phyloP scores from a whole-genome alignment of 2,797 vertebrate species.

The Poeciliopsis presidionis region DNA sequence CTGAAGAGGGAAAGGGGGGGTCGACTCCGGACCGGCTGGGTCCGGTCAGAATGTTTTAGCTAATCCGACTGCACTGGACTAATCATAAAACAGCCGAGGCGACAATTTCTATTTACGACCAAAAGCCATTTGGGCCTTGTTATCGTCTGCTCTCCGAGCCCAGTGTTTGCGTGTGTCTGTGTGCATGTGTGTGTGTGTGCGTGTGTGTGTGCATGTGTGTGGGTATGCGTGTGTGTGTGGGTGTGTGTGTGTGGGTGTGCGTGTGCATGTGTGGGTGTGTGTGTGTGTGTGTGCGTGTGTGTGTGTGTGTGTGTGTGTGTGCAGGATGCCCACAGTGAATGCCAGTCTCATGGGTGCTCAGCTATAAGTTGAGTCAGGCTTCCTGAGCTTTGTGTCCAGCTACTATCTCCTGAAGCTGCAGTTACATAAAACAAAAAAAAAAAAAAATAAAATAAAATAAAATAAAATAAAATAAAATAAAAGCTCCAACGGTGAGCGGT shows the following conservation, averaged over 20 bases:
- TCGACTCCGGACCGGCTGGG: background rate
- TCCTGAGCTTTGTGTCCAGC: slow-evolving; percentile 57
- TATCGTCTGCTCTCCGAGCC: slow-evolving; percentile 11
- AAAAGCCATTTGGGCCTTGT: slow-evolving; percentile 33
- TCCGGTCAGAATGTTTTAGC: background rate
- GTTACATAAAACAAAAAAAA: slow-evolving; percentile 58
- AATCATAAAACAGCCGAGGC: background rate
- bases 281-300: slow-evolving; percentile 35
- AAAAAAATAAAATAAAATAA: background rate
- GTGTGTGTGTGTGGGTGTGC: slow-evolving; percentile 38
- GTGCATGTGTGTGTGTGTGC: slow-evolving; percentile 27
- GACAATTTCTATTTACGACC: background rate
- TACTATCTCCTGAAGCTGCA: slow-evolving; percentile 42
- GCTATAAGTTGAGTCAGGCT: slow-evolving; percentile 60
- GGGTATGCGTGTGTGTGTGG: slow-evolving; percentile 37
- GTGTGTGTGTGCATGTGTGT: slow-evolving; percentile 18
- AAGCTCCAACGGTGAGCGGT: slow-evolving; percentile 46
- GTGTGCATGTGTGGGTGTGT: slow-evolving; percentile 46
- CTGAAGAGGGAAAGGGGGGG: too few species aligned
- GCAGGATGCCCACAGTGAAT: slow-evolving; percentile 57
- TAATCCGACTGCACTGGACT: slow-evolving; percentile 5
- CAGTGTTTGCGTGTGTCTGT: slow-evolving; percentile 56
- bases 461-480: background rate
- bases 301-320: slow-evolving; percentile 43
- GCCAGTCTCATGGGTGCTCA: slow-evolving; percentile 39